Evolutionary conservation across 2,797 vertebrate species (phyloP).

Genomic region (Siniperca undulata): DNA sequence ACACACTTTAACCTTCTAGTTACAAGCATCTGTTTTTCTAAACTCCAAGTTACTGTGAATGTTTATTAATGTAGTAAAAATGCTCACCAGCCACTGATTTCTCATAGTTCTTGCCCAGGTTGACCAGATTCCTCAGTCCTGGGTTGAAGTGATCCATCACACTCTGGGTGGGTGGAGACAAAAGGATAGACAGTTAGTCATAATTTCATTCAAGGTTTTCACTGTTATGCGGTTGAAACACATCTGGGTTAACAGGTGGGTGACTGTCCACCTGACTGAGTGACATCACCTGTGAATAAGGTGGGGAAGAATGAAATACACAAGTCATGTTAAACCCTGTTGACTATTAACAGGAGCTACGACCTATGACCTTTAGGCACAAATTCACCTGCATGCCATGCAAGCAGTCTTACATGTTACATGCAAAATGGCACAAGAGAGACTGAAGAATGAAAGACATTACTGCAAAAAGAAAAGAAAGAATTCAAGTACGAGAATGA

Average conservation of each 20-base stretch:
- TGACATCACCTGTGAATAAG: conserved; percentile 7
- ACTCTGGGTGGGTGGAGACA: conserved; percentile 85
- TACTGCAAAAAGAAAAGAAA: not conserved
- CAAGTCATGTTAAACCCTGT: not conserved
- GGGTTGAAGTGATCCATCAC: conserved; percentile 99
- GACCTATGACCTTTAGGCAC: not conserved
- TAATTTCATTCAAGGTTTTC: not conserved
- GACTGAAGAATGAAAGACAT: not conserved
- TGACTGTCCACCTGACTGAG: not conserved
- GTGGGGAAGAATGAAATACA: not conserved
- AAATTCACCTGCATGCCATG: not conserved
- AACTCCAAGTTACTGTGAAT: conserved; percentile 1
- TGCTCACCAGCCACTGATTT: conserved; percentile 95
- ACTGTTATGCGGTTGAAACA: not conserved
- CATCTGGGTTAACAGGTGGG: not conserved
- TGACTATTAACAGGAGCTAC: conserved; percentile 16
- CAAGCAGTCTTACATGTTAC: no score
- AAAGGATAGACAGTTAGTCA: conserved; percentile 15
- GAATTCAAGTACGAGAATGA: not conserved
- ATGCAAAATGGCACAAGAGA: not conserved
- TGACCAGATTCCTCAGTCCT: conserved; percentile 95
- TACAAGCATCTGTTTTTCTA: not conserved
- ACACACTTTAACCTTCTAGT: not conserved
- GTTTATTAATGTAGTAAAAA: conserved; percentile 1
- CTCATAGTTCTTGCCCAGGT: conserved; percentile 98